Base-by-base conservation (phyloP, 2,113 vertebrate species). In the Talpa occidentalis region DNA sequence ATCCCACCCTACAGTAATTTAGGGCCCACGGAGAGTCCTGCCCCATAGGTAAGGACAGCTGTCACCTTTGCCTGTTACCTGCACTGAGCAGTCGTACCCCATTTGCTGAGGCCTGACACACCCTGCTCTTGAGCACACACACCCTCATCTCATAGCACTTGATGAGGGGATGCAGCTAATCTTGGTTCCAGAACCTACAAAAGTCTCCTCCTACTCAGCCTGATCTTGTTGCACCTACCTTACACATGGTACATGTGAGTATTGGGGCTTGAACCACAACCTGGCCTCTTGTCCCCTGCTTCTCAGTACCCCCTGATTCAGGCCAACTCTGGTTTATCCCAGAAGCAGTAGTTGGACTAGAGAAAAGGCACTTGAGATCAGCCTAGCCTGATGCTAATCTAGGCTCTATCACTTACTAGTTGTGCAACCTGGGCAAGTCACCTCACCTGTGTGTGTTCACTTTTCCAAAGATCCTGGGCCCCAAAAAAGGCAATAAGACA, bases 181-280 rank as follows among this genome's bases (percentile, higher is more conserved):
- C 19, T 9, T 42, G 60, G 19, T 37, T 78, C 62, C 62, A n/a
- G 70, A 70, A 32, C 24, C 54, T 52, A 0, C 19, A 11, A 21
- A 62, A 4, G 15, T 62, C 35, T 72, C 3, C 0, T 64, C 35
- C 35, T 70, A 70, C 24, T 82, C 16, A 1, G 21, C 8, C 12
- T 10, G 35, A 64, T 56, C 54, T 78, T 24, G 74, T 10, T 26
- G 44, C 59, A 49, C 56, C 54, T 32, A n/a, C 26, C 30, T 35
- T 0, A 1, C 4, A 3, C 30, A 0, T 2, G 35, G 76, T 62
- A 73, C 59, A 6, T 1, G 0, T 30, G 59, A 62, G 49, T 70
- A 24, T 79, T 24, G 37, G 44, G 21, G 10, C 30, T 40, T 2
- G 40, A 86, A 26, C 49, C 35, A 24, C 7, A 35, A 14, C 42